phyloP scores from a whole-genome alignment of 2,888 invertebrate species.

The Zeuzera pyrina region DNA sequence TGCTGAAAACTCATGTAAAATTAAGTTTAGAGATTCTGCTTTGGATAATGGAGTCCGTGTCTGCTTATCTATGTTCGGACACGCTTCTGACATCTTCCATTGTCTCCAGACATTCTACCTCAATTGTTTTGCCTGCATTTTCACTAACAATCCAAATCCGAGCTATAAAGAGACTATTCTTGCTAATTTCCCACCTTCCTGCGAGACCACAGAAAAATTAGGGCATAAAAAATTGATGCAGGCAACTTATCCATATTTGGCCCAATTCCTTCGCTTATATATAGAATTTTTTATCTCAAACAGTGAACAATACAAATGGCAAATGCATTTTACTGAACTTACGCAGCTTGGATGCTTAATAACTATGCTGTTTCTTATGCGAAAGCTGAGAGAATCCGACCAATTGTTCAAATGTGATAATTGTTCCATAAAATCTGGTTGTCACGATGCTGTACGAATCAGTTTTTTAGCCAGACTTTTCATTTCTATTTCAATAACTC shows the following conservation, averaged over 20 bases:
- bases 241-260: conserved; percentile 40
- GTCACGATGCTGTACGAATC: conserved; percentile 47
- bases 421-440: conserved; percentile 35
- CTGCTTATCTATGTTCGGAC: conserved; percentile 30
- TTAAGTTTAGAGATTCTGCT: conserved; percentile 26
- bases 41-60: conserved; percentile 25
- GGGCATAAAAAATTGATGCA: conserved; percentile 30
- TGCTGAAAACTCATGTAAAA: conserved; percentile 37
- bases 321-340: conserved; percentile 17
- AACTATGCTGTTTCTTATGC: conserved; percentile 32
- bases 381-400: conserved; percentile 25
- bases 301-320: conserved; percentile 13
- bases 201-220: conserved; percentile 35
- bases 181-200: conserved; percentile 28
- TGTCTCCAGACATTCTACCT: conserved; percentile 45
- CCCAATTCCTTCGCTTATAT: conserved; percentile 41
- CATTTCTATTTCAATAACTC: conserved; percentile 23
- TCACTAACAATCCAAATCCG: conserved; percentile 23
- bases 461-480: conserved; percentile 41
- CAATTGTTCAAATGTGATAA: conserved; percentile 51
- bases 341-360: conserved; percentile 32
- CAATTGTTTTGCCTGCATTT: conserved; percentile 37
- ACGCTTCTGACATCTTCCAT: conserved; percentile 33
- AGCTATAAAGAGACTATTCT: conserved; percentile 29
- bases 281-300: conserved; percentile 32